Conservation (phyloP, 2,888 invertebrate genomes). For the Epiperipatus broadwayi region DNA sequence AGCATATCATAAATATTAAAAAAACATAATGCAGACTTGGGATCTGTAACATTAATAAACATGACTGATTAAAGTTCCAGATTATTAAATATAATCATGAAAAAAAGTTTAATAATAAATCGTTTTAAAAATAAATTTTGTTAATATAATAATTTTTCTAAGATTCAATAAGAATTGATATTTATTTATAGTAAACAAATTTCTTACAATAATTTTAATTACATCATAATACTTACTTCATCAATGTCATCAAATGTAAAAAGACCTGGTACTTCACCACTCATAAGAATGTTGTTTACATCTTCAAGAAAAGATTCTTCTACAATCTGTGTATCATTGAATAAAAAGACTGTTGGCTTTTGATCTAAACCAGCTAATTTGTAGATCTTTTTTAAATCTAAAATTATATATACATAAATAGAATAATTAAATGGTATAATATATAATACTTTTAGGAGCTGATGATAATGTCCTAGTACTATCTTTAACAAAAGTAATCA, state of each 20-base stretch:
- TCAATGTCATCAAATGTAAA: constrained; percentile 72
- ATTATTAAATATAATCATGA: too few species aligned
- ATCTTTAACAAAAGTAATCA: too few species aligned
- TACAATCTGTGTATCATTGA: constrained; percentile 56
- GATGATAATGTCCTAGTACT: too few species aligned
- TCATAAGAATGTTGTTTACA: constrained; percentile 66
- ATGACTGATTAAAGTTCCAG: too few species aligned
- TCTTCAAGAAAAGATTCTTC: constrained; percentile 70
- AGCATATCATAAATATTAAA: too few species aligned
- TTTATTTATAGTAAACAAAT: neutral
- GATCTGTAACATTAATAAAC: too few species aligned
- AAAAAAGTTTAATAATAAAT: too few species aligned
- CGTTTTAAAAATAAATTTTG: too few species aligned
- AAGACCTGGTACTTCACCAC: constrained; percentile 70
- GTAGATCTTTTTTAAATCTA: constrained; percentile 55
- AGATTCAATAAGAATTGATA: too few species aligned
- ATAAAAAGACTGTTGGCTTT: constrained; percentile 55
- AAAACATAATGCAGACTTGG: too few species aligned
- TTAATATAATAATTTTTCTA: too few species aligned
- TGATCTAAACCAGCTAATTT: constrained; percentile 50
- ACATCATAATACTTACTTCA: constrained; percentile 40
- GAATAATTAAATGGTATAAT: constrained; percentile 4
- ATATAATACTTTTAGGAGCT: too few species aligned
- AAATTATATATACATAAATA: neutral
- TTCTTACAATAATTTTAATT: constrained; percentile 36